These are phyloP conservation scores for Daboia siamensis DNA, from an alignment of 2,113 vertebrate genomes.

Conservation along the genomic window DNA sequence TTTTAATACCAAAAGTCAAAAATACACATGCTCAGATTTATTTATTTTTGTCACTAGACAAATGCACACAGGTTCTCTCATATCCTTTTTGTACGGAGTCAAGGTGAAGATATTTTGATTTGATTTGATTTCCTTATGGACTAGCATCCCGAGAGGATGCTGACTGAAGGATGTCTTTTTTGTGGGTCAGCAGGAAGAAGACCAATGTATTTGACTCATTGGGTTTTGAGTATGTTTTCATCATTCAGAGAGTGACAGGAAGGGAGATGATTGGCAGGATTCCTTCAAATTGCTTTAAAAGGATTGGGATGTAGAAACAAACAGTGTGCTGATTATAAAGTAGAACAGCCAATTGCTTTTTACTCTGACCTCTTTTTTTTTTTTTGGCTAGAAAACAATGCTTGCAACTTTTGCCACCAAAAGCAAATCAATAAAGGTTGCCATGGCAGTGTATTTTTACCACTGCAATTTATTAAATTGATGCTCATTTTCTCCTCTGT, in stretches of 20 bases:
- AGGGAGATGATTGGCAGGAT: neutral
- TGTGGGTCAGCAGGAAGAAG: neutral
- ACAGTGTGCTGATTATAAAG: neutral
- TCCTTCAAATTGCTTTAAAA: neutral
- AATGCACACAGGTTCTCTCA: neutral
- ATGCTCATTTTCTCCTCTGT: neutral
- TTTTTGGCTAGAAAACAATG: neutral
- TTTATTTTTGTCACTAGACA: neutral
- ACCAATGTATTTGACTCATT: neutral
- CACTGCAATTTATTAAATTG: neutral
- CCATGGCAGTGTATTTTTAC: slow-evolving; percentile 1
- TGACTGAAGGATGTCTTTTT: neutral
- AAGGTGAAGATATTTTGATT: neutral
- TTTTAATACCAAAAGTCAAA: neutral
- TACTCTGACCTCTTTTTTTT: neutral
- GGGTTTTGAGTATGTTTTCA: neutral
- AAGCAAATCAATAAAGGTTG: neutral
- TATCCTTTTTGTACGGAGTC: neutral
- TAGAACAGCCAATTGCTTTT: neutral
- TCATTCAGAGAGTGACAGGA: neutral
- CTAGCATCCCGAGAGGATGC: neutral
- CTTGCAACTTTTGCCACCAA: neutral
- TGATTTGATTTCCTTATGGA: neutral
- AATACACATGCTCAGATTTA: neutral
- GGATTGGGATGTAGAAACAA: neutral